These are phyloP conservation scores for Pachycephus smyrnensis DNA, from an alignment of 2,888 invertebrate species.

Conservation along the genomic window DNA sequence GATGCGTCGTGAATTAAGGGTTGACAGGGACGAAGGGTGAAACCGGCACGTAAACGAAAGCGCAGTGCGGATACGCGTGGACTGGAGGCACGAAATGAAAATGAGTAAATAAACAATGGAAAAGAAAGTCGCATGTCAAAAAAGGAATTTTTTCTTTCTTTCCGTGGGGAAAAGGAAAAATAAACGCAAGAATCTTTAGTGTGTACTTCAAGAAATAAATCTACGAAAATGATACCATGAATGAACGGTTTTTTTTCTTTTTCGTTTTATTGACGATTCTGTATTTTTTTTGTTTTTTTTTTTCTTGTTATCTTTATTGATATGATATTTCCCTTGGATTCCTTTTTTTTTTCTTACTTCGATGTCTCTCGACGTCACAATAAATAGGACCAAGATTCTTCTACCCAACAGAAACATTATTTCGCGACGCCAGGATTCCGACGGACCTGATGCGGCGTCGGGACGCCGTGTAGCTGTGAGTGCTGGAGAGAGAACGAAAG, in stretches of 20 bases:
- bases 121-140: constrained; percentile 14
- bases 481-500: not conserved
- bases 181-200: constrained; percentile 23
- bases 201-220: not conserved
- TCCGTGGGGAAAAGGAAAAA: constrained; percentile 17
- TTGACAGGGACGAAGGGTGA: not conserved
- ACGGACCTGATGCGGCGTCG: not conserved
- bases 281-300: not conserved
- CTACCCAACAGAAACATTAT: constrained; percentile 27
- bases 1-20: too few relatives aligned
- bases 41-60: not conserved
- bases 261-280: not conserved
- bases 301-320: not conserved
- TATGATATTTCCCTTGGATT: not conserved
- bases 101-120: not conserved
- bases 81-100: not conserved
- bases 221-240: not conserved
- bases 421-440: constrained; percentile 17
- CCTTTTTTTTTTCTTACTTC: not conserved
- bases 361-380: constrained; percentile 32
- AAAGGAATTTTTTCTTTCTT: constrained; percentile 1
- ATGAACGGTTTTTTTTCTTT: constrained; percentile 1
- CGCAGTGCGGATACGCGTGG: not conserved
- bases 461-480: constrained; percentile 7
- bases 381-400: constrained; percentile 55